Evolutionary conservation across 1,140 invertebrate species (phyloP).

Genomic region (Brachionus koreanus): DNA sequence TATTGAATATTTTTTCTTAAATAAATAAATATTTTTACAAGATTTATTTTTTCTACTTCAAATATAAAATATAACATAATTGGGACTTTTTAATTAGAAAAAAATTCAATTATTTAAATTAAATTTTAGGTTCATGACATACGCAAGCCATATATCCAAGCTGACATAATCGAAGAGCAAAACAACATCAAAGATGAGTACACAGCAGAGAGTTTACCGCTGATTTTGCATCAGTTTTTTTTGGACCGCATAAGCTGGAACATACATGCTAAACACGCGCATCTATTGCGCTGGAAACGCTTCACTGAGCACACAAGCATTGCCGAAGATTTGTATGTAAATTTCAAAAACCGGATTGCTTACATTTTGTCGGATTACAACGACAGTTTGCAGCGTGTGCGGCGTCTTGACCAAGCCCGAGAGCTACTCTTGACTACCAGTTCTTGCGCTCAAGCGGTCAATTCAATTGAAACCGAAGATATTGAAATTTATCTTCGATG

Average conservation of each 20-base stretch:
- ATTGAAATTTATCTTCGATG: conserved; percentile 55
- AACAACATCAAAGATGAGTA: conserved; percentile 53
- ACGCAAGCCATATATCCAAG: conserved; percentile 52
- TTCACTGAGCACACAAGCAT: conserved; percentile 54
- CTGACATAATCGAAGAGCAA: conserved; percentile 54
- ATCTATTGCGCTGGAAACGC: conserved; percentile 56
- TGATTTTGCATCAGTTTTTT: conserved; percentile 54
- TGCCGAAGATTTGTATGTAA: conserved; percentile 54
- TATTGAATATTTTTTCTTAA: too few species aligned
- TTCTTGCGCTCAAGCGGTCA: conserved; percentile 45
- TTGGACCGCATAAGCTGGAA: conserved; percentile 51
- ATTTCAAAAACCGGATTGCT: conserved; percentile 52
- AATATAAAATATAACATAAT: too few species aligned
- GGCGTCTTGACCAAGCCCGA: conserved; percentile 50
- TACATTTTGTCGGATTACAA: conserved; percentile 55
- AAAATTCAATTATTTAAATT: neutral
- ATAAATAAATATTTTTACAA: too few species aligned
- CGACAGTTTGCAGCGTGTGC: conserved; percentile 53
- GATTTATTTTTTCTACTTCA: too few species aligned
- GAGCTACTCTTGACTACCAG: conserved; percentile 50
- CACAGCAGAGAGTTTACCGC: conserved; percentile 51
- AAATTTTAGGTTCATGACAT: conserved; percentile 53
- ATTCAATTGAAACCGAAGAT: conserved; percentile 52
- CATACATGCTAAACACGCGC: conserved; percentile 54
- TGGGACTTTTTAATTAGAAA: too few species aligned